Percentiles rank a stretch among this genome's conserved stretches.
phyloP scores from a whole-genome alignment of 2,113 vertebrate genomes.

The Crotalus helleri region DNA sequence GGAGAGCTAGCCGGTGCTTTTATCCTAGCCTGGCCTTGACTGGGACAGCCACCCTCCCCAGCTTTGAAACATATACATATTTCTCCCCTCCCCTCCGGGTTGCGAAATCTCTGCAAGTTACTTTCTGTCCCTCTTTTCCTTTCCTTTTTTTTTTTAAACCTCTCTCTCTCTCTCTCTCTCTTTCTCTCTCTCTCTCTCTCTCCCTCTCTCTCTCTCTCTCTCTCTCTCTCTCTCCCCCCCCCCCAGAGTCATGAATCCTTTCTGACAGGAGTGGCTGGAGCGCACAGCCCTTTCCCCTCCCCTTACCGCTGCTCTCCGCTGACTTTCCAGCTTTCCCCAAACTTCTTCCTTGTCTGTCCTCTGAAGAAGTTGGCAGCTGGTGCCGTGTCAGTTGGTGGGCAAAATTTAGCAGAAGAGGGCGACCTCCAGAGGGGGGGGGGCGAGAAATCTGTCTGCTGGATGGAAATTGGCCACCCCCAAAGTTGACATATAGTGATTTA shows the following conservation, averaged over 20 bases:
- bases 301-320: background rate
- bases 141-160: too few relatives aligned
- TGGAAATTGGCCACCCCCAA: background rate
- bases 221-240: rapidly evolving
- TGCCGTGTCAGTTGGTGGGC: too few relatives aligned
- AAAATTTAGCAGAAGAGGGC: too few relatives aligned
- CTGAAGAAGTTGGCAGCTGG: background rate
- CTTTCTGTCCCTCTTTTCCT: background rate
- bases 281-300: too few relatives aligned
- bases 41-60: background rate
- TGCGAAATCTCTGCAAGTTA: conserved; percentile 2
- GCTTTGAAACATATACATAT: background rate
- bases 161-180: too few relatives aligned
- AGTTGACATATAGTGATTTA: too few relatives aligned
- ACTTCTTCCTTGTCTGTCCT: background rate
- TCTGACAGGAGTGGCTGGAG: conserved; percentile 44
- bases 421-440: too few relatives aligned
- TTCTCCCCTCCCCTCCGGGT: background rate
- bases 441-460: background rate
- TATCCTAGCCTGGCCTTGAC: conserved; percentile 4
- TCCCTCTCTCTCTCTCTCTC: background rate
- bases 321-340: background rate
- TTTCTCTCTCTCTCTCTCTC: too few relatives aligned
- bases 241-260: conserved; percentile 54
- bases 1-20: rapidly evolving